Base-by-base conservation (phyloP, 2,113 vertebrate species). In the Barbus barbus region DNA sequence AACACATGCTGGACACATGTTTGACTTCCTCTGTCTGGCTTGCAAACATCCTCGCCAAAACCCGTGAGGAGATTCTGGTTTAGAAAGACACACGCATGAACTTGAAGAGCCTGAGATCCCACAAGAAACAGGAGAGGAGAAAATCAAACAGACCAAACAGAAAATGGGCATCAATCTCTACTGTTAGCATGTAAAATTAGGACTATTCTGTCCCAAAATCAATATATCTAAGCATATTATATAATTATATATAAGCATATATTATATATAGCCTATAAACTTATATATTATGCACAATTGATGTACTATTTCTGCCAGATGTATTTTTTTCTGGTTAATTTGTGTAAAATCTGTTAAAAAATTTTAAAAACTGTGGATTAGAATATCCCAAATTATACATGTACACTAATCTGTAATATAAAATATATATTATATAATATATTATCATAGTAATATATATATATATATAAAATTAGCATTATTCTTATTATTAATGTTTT, bases 1-100 rank as follows among this genome's bases (percentile, higher is more conserved):
- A 8, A 33, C 83, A 85, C 71, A 24, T 83, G 81, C 53, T 82
- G 51, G 7, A 28, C 82, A 71, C 28, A 83, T 77, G 84, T 63
- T 31, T n/a, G 20, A 6, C 60, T 84, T 60, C 46, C 61, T 65
- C 44, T 36, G n/a, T 48, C 36, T 53, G 71, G 22, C 36, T 44
- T 72, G 44, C n/a, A 69, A 69, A 69, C 65, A 9, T 38, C 33
- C 36, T 22, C 9, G 38, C 69, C 67, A 72, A 41, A 4, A 73
- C 5, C 71, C 71, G 2, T 13, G 11, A 72, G 38, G 46, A 31
- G 3, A 33, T 38, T 83, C 56, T 63, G 73, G 28, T 85, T 65
- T 65, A 44, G 31, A 51, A 53, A 85, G 41, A 69, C 58, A 51
- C 41, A 14, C 41, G 33, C 14, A 61, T 51, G 26, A 83, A 58